A percentile compares a stretch with the other conserved stretches of the same genome.
Evolutionary conservation across 1,140 invertebrate genomes (phyloP).

Genomic region (Lethocerus indicus): DNA sequence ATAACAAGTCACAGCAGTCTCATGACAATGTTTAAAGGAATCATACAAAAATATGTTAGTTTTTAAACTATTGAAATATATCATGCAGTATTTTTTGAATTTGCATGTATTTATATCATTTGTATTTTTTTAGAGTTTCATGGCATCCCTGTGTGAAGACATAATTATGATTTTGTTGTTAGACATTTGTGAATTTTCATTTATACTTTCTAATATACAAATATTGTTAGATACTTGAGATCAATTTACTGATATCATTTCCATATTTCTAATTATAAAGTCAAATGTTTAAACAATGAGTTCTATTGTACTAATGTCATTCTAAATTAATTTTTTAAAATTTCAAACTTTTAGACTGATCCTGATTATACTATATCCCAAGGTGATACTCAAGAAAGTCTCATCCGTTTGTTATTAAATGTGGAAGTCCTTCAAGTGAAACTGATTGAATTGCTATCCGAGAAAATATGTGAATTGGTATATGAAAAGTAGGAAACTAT

Average conservation of each 20-base stretch:
- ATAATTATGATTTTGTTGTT: too few species aligned
- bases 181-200: too few species aligned
- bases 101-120: too few species aligned
- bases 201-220: too few species aligned
- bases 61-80: not conserved
- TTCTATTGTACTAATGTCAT: not conserved
- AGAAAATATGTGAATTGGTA: conserved; percentile 7
- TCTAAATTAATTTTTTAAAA: not conserved
- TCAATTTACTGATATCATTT: too few species aligned
- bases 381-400: conserved; percentile 7
- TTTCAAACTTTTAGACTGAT: not conserved
- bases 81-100: not conserved
- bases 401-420: conserved; percentile 5
- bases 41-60: too few species aligned
- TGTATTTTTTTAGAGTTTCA: too few species aligned
- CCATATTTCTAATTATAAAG: not conserved
- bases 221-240: too few species aligned
- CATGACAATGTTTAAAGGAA: too few species aligned
- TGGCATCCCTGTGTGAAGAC: too few species aligned
- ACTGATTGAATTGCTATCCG: conserved; percentile 3
- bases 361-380: not conserved
- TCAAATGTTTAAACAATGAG: not conserved
- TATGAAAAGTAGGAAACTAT: conserved; percentile 3
- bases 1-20: too few species aligned
- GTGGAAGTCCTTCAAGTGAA: conserved; percentile 4